These are phyloP conservation scores for Dichetophora obliterata DNA, from an alignment of 2,888 invertebrate species.

Conservation along the genomic window DNA sequence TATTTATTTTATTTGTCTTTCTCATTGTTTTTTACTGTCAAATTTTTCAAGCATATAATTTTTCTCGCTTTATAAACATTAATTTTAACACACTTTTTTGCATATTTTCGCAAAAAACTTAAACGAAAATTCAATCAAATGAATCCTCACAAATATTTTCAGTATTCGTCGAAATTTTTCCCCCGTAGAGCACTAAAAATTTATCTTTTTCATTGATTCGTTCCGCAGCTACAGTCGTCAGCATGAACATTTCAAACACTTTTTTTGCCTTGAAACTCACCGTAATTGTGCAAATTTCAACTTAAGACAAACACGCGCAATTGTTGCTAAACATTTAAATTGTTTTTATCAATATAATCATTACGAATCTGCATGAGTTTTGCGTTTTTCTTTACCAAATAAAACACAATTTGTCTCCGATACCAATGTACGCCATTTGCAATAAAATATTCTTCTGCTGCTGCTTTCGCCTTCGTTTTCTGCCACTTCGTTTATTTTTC, in stretches of 20 bases:
- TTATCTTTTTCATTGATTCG: slow-evolving; percentile 15
- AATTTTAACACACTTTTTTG: background rate
- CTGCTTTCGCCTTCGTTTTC: too few relatives aligned
- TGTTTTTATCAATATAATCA: slow-evolving; percentile 55
- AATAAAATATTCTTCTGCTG: slow-evolving; percentile 51
- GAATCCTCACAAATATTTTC: slow-evolving; percentile 9
- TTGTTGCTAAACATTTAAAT: slow-evolving; percentile 53
- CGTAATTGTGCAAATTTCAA: slow-evolving; percentile 55
- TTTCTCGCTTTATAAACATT: background rate
- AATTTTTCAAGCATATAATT: background rate
- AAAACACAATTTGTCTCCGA: slow-evolving; percentile 50
- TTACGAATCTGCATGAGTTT: slow-evolving; percentile 53
- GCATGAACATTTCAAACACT: slow-evolving; percentile 25
- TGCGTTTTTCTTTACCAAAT: slow-evolving; percentile 52
- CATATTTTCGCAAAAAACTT: background rate
- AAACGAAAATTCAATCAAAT: background rate
- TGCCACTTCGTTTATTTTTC: slow-evolving; percentile 12
- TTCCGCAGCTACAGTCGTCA: slow-evolving; percentile 13
- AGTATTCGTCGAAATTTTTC: slow-evolving; percentile 32
- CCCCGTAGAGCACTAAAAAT: background rate
- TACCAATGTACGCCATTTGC: slow-evolving; percentile 61
- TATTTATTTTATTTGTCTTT: slow-evolving; percentile 3
- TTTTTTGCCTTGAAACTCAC: slow-evolving; percentile 52
- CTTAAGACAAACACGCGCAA: slow-evolving; percentile 53
- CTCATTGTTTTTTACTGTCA: background rate